These are phyloP conservation scores for Nothobranchius kuhntae DNA, from an alignment of 2,113 vertebrate genomes.

Conservation along the genomic window DNA sequence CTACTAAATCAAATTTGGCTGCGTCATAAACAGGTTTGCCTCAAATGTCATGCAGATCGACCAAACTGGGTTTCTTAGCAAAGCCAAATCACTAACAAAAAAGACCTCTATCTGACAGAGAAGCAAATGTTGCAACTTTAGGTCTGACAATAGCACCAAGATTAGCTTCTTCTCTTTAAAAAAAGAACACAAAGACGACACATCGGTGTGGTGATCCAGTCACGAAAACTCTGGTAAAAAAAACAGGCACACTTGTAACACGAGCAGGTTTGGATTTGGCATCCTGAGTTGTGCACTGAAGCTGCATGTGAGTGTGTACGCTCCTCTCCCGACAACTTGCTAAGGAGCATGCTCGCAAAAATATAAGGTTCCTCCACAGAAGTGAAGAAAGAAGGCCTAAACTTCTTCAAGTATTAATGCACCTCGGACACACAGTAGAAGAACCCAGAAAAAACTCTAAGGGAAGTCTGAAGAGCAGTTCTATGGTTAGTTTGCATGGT, in stretches of 20 bases:
- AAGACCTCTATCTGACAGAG: conserved; percentile 28
- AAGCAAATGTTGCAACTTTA: conserved; percentile 39
- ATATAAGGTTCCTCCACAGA: conserved; percentile 55
- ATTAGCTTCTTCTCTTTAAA: conserved; percentile 40
- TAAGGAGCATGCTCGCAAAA: conserved; percentile 57
- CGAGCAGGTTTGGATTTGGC: conserved; percentile 33
- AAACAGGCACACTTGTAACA: conserved; percentile 28
- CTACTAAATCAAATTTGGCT: conserved; percentile 67
- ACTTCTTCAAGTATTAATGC: conserved; percentile 78
- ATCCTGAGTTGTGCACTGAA: conserved; percentile 71
- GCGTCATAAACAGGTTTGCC: conserved; percentile 24
- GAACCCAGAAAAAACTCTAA: conserved; percentile 71
- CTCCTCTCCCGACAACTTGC: conserved; percentile 34
- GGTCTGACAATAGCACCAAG: conserved; percentile 77
- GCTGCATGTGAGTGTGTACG: conserved; percentile 53
- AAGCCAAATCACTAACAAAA: conserved; percentile 27
- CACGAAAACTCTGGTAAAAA: not conserved
- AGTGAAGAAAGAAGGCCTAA: conserved; percentile 68
- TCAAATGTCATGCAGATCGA: conserved; percentile 35
- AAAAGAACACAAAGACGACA: conserved; percentile 32
- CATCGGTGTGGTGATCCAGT: conserved; percentile 23
- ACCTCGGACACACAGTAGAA: conserved; percentile 75
- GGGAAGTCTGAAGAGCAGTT: conserved; percentile 69
- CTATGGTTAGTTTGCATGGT: conserved; percentile 79
- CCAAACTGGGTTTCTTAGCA: conserved; percentile 1